Percentiles rank a stretch among this genome's conserved stretches.
Conservation (phyloP, 2,113 vertebrate species). For the Catharus minimus region DNA sequence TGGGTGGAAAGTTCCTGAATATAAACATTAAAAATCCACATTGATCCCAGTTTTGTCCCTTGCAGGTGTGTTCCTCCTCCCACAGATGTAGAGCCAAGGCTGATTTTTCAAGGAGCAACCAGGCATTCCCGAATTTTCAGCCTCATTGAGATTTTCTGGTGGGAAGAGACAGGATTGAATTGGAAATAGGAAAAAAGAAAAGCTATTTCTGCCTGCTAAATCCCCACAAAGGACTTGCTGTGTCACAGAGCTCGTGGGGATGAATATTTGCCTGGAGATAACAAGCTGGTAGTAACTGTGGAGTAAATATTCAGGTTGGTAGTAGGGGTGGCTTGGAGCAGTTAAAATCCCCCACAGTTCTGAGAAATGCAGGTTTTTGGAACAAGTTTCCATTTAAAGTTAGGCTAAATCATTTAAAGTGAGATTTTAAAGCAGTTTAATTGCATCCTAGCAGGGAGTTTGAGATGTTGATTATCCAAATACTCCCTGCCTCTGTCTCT, state of each 20-base stretch:
- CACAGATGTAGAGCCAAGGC: not conserved
- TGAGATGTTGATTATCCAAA: not conserved
- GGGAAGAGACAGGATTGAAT: not conserved
- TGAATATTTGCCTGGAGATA: conserved; percentile 3
- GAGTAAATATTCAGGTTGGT: not conserved
- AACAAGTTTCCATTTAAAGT: not conserved
- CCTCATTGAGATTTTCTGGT: not conserved
- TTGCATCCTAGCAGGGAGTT: conserved; percentile 29
- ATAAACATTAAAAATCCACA: not conserved
- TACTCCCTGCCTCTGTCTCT: not conserved
- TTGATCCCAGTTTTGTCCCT: not conserved
- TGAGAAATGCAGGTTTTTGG: not conserved
- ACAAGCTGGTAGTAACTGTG: not conserved
- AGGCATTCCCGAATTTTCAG: not conserved
- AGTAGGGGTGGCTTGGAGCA: not conserved
- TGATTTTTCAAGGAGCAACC: not conserved
- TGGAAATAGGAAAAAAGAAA: not conserved
- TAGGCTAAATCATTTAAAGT: not conserved
- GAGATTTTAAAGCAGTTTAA: conserved; percentile 27
- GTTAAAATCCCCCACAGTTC: not conserved
- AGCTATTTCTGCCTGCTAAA: not conserved
- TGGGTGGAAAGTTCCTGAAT: not conserved
- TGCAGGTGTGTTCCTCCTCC: not conserved
- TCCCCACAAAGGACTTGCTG: not conserved
- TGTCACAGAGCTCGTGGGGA: not conserved